Percentiles rank a stretch among this genome's conserved stretches.
Evolutionary conservation across 2,797 vertebrate genomes (phyloP).

Genomic region (Hybognathus amarus): DNA sequence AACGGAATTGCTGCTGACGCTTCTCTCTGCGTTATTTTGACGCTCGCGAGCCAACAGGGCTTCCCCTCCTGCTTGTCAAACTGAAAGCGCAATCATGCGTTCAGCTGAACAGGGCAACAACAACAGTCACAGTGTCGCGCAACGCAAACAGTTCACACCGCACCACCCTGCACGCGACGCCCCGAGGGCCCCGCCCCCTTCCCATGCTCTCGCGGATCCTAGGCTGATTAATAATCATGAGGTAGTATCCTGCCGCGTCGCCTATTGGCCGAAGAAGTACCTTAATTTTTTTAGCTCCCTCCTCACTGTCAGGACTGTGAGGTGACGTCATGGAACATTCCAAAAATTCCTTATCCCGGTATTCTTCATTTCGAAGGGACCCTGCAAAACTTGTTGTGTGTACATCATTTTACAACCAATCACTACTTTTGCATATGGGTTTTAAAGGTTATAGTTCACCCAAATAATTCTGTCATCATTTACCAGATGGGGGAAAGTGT

Average conservation of each 20-base stretch:
- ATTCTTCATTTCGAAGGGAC: slow-evolving; percentile 11
- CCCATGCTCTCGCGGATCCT: slow-evolving; percentile 45
- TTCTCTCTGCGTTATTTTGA: slow-evolving; percentile 55
- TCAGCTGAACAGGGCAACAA: slow-evolving; percentile 79
- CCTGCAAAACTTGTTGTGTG: slow-evolving; percentile 2
- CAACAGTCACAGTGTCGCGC: slow-evolving; percentile 38
- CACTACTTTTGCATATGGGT: neutral
- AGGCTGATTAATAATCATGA: slow-evolving; percentile 64
- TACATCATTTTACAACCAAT: neutral
- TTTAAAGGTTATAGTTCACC: neutral
- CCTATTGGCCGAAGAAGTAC: slow-evolving; percentile 53
- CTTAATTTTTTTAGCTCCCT: slow-evolving; percentile 40
- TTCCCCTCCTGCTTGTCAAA: slow-evolving; percentile 73
- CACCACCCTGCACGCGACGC: slow-evolving; percentile 73
- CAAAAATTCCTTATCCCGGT: slow-evolving; percentile 64
- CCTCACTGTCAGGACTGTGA: slow-evolving; percentile 52
- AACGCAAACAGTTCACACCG: slow-evolving; percentile 77
- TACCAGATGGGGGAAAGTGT: neutral
- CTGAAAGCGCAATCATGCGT: slow-evolving; percentile 74
- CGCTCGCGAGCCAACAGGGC: slow-evolving; percentile 53
- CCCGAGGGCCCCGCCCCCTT: slow-evolving; percentile 70
- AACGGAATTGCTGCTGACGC: slow-evolving; percentile 53
- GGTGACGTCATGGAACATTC: slow-evolving; percentile 71
- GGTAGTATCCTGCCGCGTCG: neutral
- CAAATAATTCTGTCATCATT: neutral